A percentile compares a stretch with the other conserved stretches of the same genome.
Evolutionary conservation across 1,140 invertebrate species (phyloP).

Genomic region (Orius insidiosus): DNA sequence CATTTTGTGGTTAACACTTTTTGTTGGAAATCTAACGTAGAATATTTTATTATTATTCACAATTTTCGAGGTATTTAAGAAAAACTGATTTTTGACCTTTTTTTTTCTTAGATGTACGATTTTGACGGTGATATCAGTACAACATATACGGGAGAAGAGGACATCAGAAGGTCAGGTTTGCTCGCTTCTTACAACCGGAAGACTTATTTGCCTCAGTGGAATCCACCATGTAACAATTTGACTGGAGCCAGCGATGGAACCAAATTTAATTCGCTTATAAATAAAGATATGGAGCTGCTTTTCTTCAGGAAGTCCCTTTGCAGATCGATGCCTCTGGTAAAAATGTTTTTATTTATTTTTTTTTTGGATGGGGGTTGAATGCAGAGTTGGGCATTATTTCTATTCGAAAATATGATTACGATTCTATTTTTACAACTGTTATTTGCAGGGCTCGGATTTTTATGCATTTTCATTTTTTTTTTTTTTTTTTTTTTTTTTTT

Average conservation of each 20-base stretch:
- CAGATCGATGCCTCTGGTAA: slow-evolving; percentile 50
- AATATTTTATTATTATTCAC: too few species aligned
- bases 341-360: slow-evolving; percentile 18
- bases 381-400: too few species aligned
- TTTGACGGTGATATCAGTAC: slow-evolving; percentile 64
- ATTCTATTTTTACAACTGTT: too few species aligned
- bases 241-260: slow-evolving; percentile 67
- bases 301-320: slow-evolving; percentile 74
- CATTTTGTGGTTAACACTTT: too few species aligned
- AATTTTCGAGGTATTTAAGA: too few species aligned
- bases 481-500: too few species aligned
- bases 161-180: slow-evolving; percentile 42
- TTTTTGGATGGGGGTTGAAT: too few species aligned
- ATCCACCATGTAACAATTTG: slow-evolving; percentile 53
- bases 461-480: too few species aligned
- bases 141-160: slow-evolving; percentile 51
- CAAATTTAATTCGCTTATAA: slow-evolving; percentile 54
- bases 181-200: slow-evolving; percentile 59
- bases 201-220: slow-evolving; percentile 57
- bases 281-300: slow-evolving; percentile 43
- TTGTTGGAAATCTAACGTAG: too few species aligned
- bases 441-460: too few species aligned
- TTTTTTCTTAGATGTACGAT: slow-evolving; percentile 58
- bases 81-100: too few species aligned
- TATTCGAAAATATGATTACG: too few species aligned